Evolutionary conservation across 2,888 invertebrate genomes (phyloP).

Genomic region (Tridacna crocea): DNA sequence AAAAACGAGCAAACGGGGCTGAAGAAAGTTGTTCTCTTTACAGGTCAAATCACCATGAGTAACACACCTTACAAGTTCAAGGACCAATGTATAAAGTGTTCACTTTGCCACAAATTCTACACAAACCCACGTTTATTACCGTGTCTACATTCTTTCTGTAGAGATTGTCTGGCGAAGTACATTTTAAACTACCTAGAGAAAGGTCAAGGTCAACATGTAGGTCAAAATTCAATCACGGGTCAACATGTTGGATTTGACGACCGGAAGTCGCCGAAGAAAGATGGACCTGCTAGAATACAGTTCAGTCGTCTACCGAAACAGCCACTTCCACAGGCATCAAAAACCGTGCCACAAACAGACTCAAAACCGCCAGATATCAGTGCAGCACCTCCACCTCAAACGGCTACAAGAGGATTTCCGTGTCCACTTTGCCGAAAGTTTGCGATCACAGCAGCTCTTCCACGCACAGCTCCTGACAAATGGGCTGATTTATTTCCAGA

Average conservation of each 20-base stretch:
- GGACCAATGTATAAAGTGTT: conserved; percentile 61
- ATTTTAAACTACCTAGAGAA: conserved; percentile 42
- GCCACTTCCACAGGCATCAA: not conserved
- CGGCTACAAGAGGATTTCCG: conserved; percentile 48
- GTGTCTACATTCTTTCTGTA: conserved; percentile 68
- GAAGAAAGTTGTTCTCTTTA: not conserved
- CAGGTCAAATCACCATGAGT: conserved; percentile 14
- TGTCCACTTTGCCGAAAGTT: conserved; percentile 60
- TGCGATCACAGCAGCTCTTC: conserved; percentile 42
- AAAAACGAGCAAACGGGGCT: too few species aligned
- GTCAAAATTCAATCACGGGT: not conserved
- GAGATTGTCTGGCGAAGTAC: conserved; percentile 54
- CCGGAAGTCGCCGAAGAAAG: conserved; percentile 6
- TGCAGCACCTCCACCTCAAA: not conserved
- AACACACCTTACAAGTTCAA: conserved; percentile 40
- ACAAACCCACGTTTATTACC: conserved; percentile 60
- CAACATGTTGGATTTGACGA: not conserved
- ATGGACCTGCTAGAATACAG: conserved; percentile 9
- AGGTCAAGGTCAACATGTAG: not conserved
- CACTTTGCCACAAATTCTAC: conserved; percentile 60
- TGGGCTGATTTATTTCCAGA: conserved; percentile 68
- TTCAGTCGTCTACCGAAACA: conserved; percentile 4
- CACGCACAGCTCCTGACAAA: conserved; percentile 50
- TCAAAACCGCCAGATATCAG: not conserved
- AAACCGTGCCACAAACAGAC: not conserved